Percentiles rank a stretch among this genome's conserved stretches.
Conservation (phyloP, 2,888 invertebrate genomes). For the Cabera pusaria region DNA sequence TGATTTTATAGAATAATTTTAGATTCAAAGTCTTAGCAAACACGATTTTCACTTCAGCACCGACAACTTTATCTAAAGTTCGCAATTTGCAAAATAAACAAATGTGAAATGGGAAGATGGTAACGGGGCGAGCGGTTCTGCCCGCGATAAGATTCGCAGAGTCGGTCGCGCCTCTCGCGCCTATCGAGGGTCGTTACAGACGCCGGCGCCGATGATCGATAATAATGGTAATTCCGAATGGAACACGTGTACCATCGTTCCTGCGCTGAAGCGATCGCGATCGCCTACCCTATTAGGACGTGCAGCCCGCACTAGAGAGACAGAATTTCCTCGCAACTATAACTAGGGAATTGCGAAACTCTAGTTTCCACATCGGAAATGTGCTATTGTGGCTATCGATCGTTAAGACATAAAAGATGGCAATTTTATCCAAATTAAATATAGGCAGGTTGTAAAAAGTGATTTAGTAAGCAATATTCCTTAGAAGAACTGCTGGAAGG, state of each 20-base stretch:
- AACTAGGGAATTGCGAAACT: conserved; percentile 1
- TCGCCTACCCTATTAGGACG: conserved; percentile 73
- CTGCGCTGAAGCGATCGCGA: conserved; percentile 63
- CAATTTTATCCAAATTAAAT: conserved; percentile 31
- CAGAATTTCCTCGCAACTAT: conserved; percentile 52
- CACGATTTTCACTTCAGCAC: too few species aligned
- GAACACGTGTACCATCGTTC: conserved; percentile 78
- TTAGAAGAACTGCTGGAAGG: not conserved
- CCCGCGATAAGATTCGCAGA: conserved; percentile 62
- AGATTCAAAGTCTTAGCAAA: too few species aligned
- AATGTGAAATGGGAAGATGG: conserved; percentile 52
- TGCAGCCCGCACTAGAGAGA: conserved; percentile 61
- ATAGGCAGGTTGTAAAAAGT: too few species aligned
- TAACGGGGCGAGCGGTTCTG: conserved; percentile 52
- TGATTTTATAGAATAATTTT: too few species aligned
- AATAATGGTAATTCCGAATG: conserved; percentile 80
- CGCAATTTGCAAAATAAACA: conserved; percentile 51
- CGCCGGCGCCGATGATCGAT: conserved; percentile 78
- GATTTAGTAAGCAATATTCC: not conserved
- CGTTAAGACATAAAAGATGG: conserved; percentile 26
- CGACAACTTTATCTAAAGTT: too few species aligned
- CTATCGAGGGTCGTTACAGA: conserved; percentile 77
- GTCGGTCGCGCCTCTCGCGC: conserved; percentile 58
- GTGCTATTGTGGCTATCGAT: conserved; percentile 26
- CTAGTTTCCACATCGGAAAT: conserved; percentile 30